These are phyloP conservation scores for Calameuta filiformis DNA, from an alignment of 2,888 invertebrate species.

Conservation along the genomic window DNA sequence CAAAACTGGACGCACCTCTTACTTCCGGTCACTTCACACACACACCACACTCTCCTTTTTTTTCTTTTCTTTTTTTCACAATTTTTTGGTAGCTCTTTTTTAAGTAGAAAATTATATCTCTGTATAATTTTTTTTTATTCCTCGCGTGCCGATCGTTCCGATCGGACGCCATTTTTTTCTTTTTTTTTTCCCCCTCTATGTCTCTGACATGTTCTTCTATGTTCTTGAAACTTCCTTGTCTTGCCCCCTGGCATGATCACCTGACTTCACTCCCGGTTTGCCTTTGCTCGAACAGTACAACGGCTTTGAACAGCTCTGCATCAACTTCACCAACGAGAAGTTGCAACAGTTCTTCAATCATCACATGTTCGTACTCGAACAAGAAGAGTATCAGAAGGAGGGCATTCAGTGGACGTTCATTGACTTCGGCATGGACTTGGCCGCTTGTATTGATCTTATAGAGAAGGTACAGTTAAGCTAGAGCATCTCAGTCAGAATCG, in stretches of 20 bases:
- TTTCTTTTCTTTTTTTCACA: neutral
- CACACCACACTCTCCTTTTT: neutral
- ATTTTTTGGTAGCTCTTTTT: neutral
- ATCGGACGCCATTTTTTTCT: neutral
- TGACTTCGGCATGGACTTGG: conserved; percentile 97
- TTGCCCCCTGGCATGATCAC: conserved; percentile 1
- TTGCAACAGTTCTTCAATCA: conserved; percentile 99
- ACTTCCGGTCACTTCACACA: neutral
- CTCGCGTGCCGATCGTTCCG: neutral
- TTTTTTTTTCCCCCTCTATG: neutral
- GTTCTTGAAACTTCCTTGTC: neutral
- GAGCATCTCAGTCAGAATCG: neutral
- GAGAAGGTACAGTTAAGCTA: conserved; percentile 78
- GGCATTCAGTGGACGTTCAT: conserved; percentile 97
- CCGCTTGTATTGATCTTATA: conserved; percentile 94
- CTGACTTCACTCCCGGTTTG: conserved; percentile 23
- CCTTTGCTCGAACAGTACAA: conserved; percentile 75
- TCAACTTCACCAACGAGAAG: conserved; percentile 98
- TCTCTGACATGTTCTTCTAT: neutral
- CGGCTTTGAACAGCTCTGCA: conserved; percentile 98
- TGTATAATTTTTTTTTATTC: neutral
- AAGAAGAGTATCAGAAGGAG: conserved; percentile 95
- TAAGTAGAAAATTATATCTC: neutral
- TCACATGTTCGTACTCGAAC: conserved; percentile 97
- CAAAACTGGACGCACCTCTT: neutral